These are phyloP conservation scores for Hirundichthys speculiger DNA, from an alignment of 2,113 vertebrate species.

Conservation along the genomic window DNA sequence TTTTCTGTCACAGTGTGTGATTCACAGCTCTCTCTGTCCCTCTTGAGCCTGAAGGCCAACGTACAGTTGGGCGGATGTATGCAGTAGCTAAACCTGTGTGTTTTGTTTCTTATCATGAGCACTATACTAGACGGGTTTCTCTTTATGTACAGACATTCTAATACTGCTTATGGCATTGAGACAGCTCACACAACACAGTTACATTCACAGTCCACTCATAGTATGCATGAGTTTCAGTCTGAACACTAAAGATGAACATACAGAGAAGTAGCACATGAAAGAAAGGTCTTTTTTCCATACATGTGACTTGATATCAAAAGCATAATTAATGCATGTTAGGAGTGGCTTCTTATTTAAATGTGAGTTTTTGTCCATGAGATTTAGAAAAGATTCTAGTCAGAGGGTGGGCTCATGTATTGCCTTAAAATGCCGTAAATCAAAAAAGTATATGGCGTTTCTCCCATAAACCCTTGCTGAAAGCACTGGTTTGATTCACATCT, in stretches of 20 bases:
- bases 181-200: slow-evolving; percentile 78
- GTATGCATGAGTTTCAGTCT: slow-evolving; percentile 69
- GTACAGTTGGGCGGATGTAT: slow-evolving; percentile 75
- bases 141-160: slow-evolving; percentile 85
- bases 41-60: slow-evolving; percentile 81
- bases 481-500: slow-evolving; percentile 53
- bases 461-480: slow-evolving; percentile 57
- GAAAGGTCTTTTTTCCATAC: slow-evolving; percentile 53
- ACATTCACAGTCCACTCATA: slow-evolving; percentile 81
- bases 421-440: slow-evolving; percentile 61
- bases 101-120: slow-evolving; percentile 72
- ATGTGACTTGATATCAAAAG: slow-evolving; percentile 64
- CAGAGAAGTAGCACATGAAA: slow-evolving; percentile 64
- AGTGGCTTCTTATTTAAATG: slow-evolving; percentile 46
- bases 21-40: slow-evolving; percentile 68
- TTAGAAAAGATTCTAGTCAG: slow-evolving; percentile 62
- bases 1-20: slow-evolving; percentile 90
- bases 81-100: slow-evolving; percentile 78
- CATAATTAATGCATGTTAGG: slow-evolving; percentile 56
- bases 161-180: slow-evolving; percentile 84
- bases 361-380: slow-evolving; percentile 50
- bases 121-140: slow-evolving; percentile 78
- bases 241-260: slow-evolving; percentile 67
- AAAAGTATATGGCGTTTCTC: slow-evolving; percentile 74
- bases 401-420: slow-evolving; percentile 65